Evolutionary conservation across 2,888 invertebrate genomes (phyloP), one percentile per base, ranked within the genome.

Genomic region (Nomada goodeniana): DNA sequence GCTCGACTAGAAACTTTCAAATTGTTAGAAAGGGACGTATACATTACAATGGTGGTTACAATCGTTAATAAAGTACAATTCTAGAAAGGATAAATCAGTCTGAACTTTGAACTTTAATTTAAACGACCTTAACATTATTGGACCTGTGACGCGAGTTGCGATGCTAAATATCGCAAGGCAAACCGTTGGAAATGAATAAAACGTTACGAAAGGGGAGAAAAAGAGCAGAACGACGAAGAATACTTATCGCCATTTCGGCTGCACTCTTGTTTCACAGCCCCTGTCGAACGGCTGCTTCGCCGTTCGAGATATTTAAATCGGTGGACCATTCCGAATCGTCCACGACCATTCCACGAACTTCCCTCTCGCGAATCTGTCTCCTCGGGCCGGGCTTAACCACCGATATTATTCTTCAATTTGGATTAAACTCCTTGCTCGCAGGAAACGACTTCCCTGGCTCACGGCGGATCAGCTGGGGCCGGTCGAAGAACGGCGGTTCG

Each of bases 351-450:
- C 36, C 65, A 50, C 26, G 64, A 63, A 23, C 11, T 50, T 80
- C 76, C 74, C 76, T 78, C 70, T 55, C 59, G 53, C 60, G 60
- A 65, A 73, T 47, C 71, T 52, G n/a, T 53, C 61, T 75, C 73
- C 71, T 75, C 78, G 72, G 65, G 78, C 53, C 42, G 63, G 82
- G 87, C 86, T 87, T 83, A 86, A 79, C 78, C 68, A 70, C 63
- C 63, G 85, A 87, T 89, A 90, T 90, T 90, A 90, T 90, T 90
- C 90, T 89, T 90, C 86, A 89, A 90, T 90, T 90, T 89, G 84
- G 88, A 90, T 90, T 88, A 87, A 82, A 74, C 67, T 80, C 76
- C 76, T 82, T 71, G 76, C 69, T 74, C 61, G 63, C 52, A 26
- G 26, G 57, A 57, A 69, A 69, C 70, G 80, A 80, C 74, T 86